phyloP scores from a whole-genome alignment of 2,797 vertebrate species.

The Pygocentrus nattereri region DNA sequence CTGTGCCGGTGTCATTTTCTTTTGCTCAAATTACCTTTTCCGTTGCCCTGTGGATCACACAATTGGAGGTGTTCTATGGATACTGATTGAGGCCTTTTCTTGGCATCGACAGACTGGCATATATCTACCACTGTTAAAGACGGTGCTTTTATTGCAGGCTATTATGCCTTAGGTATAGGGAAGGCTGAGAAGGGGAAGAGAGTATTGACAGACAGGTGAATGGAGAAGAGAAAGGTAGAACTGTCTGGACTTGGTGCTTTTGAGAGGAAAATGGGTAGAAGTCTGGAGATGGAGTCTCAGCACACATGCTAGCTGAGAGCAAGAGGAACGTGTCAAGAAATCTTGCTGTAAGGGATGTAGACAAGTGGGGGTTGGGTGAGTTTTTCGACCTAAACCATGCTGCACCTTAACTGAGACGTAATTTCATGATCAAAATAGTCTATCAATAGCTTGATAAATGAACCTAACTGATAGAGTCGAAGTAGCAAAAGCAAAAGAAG shows the following conservation, averaged over 20 bases:
- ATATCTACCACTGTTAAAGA: constrained; percentile 70
- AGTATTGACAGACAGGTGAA: constrained; percentile 55
- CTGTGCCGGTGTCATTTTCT: constrained; percentile 77
- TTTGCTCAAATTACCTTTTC: constrained; percentile 83
- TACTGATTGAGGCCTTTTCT: constrained; percentile 81
- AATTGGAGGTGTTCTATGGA: constrained; percentile 80
- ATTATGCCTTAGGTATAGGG: constrained; percentile 63
- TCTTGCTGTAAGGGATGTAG: not conserved
- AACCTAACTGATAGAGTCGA: no score
- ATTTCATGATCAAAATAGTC: no score
- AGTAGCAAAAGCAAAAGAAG: no score
- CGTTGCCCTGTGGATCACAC: constrained; percentile 74
- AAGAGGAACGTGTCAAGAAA: not conserved
- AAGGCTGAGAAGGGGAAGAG: constrained; percentile 45
- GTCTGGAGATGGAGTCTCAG: constrained; percentile 25
- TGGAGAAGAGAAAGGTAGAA: constrained; percentile 63
- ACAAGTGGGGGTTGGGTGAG: no score
- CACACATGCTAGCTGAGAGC: not conserved
- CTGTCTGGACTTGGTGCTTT: constrained; percentile 26
- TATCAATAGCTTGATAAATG: no score
- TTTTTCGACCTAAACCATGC: no score
- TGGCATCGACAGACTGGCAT: constrained; percentile 68
- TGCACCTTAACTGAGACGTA: no score
- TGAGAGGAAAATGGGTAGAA: constrained; percentile 34
- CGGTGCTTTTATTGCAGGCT: constrained; percentile 72